phyloP scores from a whole-genome alignment of 2,888 invertebrate genomes.

The Theodoxus fluviatilis region DNA sequence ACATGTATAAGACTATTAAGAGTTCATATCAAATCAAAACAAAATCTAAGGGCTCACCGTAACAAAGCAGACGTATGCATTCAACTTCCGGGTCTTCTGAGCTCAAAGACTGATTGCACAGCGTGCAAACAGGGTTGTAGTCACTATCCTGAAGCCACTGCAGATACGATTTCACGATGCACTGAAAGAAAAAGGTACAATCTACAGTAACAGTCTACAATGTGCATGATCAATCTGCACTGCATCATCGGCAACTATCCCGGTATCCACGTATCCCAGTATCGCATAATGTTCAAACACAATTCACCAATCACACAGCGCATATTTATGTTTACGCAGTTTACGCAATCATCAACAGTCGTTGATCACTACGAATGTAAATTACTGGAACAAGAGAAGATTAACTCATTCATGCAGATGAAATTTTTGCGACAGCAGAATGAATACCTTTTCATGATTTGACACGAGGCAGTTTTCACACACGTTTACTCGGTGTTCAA shows the following conservation, averaged over 20 bases:
- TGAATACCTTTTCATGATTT: slow-evolving; percentile 89
- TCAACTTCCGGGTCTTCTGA: slow-evolving; percentile 75
- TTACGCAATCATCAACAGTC: no score
- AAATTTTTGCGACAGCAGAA: background rate
- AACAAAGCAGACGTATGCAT: slow-evolving; percentile 81
- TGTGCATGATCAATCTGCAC: background rate
- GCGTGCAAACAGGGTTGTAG: slow-evolving; percentile 89
- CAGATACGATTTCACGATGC: slow-evolving; percentile 96
- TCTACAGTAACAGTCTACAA: background rate
- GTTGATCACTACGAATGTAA: no score
- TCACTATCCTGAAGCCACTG: slow-evolving; percentile 98
- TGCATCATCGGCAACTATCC: no score
- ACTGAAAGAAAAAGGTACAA: slow-evolving; percentile 71
- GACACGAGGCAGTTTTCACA: slow-evolving; percentile 98
- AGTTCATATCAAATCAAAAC: no score
- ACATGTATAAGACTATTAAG: no score
- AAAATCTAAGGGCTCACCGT: slow-evolving; percentile 79
- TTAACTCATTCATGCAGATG: background rate
- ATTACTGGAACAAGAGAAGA: no score
- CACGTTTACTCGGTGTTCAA: slow-evolving; percentile 98
- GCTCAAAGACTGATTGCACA: slow-evolving; percentile 84
- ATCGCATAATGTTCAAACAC: no score
- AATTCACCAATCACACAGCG: no score
- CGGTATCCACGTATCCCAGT: no score
- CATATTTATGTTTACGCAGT: no score